Percentiles rank a stretch among this genome's conserved stretches.
These are phyloP conservation scores for Bos javanicus DNA, from an alignment of 2,113 vertebrate species.

Conservation along the genomic window DNA sequence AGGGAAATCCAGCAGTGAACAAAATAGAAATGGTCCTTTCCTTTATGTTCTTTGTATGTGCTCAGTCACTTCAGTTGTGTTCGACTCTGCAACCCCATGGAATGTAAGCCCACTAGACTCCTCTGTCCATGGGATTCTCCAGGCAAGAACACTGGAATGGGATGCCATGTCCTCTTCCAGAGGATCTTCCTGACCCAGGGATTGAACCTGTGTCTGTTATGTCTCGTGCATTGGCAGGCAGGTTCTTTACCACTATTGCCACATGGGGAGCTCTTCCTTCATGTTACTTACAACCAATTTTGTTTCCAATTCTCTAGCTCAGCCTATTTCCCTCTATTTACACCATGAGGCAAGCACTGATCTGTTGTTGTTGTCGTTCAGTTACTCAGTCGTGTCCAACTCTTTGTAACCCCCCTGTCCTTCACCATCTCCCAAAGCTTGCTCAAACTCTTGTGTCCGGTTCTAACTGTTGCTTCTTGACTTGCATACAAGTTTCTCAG, in stretches of 20 bases:
- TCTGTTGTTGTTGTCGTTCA: neutral
- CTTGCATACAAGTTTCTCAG: neutral
- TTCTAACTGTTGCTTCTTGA: neutral
- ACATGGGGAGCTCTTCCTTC: neutral
- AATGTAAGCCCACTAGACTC: neutral
- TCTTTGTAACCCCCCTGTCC: neutral
- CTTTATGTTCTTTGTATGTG: neutral
- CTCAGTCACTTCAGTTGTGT: neutral
- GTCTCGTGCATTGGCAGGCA: neutral
- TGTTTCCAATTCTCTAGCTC: neutral
- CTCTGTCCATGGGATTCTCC: neutral
- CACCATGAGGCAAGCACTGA: neutral
- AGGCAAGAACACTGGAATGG: neutral
- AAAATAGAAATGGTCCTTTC: neutral
- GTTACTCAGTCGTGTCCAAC: neutral
- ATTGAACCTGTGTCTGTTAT: neutral
- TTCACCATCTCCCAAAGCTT: neutral
- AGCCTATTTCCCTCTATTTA: neutral
- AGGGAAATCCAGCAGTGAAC: rapidly evolving
- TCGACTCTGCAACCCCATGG: neutral
- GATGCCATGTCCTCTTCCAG: neutral
- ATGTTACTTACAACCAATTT: neutral
- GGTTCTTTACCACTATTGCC: neutral
- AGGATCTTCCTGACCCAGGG: neutral
- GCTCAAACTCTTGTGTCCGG: neutral